Evolutionary conservation across 2,113 vertebrate species (phyloP).

Genomic region (Cyprinodon tularosa): DNA sequence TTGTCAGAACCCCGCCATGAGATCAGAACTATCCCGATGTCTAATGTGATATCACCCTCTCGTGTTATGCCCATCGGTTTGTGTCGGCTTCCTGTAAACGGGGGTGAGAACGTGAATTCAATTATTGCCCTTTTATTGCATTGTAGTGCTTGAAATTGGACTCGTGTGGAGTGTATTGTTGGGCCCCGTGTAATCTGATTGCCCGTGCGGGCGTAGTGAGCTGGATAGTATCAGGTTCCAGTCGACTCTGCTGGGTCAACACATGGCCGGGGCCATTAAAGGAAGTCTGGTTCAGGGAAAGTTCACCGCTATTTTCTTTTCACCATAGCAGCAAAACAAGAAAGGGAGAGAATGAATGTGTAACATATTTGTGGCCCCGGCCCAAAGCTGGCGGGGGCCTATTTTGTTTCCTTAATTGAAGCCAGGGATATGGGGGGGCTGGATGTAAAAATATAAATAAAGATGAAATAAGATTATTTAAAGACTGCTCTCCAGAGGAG

Average conservation of each 20-base stretch:
- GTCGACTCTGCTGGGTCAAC: constrained; percentile 91
- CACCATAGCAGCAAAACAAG: constrained; percentile 88
- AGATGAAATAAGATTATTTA: constrained; percentile 72
- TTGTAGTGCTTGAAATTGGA: constrained; percentile 89
- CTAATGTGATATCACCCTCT: constrained; percentile 63
- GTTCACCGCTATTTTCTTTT: constrained; percentile 99
- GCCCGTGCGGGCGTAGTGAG: constrained; percentile 90
- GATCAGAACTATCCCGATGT: constrained; percentile 58
- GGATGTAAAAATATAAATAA: constrained; percentile 81
- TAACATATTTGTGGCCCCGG: constrained; percentile 85
- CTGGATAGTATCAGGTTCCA: constrained; percentile 95
- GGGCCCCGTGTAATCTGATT: constrained; percentile 92
- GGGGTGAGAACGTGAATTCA: constrained; percentile 86
- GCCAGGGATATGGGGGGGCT: constrained; percentile 81
- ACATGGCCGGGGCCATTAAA: constrained; percentile 92
- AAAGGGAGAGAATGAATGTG: constrained; percentile 84
- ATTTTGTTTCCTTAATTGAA: constrained; percentile 85
- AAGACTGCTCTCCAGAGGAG: constrained; percentile 61
- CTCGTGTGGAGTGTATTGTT: constrained; percentile 87
- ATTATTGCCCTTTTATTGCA: constrained; percentile 87
- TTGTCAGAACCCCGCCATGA: constrained; percentile 64
- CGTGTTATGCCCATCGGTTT: constrained; percentile 66
- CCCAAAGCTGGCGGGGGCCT: constrained; percentile 77
- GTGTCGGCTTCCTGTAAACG: constrained; percentile 82
- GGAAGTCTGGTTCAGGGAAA: constrained; percentile 98